These are phyloP conservation scores for Plagodis dolabraria DNA, from an alignment of 2,888 invertebrate species.

Conservation along the genomic window DNA sequence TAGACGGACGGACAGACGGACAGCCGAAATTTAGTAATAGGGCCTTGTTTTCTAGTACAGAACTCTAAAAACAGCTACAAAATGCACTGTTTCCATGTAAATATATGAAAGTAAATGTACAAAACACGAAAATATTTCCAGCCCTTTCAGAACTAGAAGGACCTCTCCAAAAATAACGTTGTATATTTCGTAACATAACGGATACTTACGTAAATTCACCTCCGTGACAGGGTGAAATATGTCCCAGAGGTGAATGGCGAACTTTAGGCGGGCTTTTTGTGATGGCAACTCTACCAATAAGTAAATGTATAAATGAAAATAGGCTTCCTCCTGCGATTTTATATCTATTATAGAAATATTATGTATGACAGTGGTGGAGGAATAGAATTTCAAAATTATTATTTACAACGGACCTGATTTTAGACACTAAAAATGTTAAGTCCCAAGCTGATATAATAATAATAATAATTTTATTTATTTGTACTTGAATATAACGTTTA, in stretches of 20 bases:
- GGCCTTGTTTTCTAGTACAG: no score
- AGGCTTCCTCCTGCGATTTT: constrained; percentile 37
- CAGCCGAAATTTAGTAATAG: no score
- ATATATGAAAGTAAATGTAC: background rate
- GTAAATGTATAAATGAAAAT: constrained; percentile 33
- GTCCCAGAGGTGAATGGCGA: constrained; percentile 1
- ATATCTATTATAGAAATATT: background rate
- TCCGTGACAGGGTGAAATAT: constrained; percentile 17
- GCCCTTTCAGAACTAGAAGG: background rate
- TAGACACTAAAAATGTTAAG: no score
- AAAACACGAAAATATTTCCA: background rate
- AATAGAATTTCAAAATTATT: no score
- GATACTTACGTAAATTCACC: constrained; percentile 13
- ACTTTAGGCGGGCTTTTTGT: constrained; percentile 22
- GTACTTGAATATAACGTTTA: no score
- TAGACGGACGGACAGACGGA: no score
- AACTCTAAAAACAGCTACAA: no score
- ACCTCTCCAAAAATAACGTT: background rate
- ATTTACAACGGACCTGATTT: no score
- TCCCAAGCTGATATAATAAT: no score
- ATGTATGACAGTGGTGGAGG: no score
- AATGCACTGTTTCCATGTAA: background rate
- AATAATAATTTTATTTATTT: no score
- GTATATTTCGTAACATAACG: constrained; percentile 10
- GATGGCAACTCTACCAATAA: constrained; percentile 24